A percentile compares a stretch with the other conserved stretches of the same genome.
phyloP scores from a whole-genome alignment of 2,888 invertebrate species.

The Orthosia gothica region DNA sequence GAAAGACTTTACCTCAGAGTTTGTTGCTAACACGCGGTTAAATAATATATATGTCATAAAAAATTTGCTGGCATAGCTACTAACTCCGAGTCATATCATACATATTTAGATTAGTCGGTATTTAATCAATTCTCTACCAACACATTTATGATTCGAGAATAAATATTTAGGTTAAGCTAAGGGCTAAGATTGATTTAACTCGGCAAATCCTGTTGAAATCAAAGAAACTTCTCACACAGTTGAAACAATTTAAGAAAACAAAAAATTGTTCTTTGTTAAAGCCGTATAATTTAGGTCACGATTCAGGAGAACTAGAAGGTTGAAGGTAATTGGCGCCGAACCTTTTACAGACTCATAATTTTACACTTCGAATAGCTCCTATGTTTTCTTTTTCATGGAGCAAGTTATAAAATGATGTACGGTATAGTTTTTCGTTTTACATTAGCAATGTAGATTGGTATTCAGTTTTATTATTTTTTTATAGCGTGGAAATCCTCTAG shows the following conservation, averaged over 20 bases:
- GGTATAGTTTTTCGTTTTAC: neutral
- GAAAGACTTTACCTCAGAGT: no score
- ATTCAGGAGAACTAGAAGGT: constrained; percentile 60
- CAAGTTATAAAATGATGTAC: constrained; percentile 45
- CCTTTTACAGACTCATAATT: constrained; percentile 70
- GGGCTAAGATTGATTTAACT: neutral
- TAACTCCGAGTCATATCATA: no score
- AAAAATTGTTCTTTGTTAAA: neutral
- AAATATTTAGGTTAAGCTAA: no score
- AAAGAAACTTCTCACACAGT: neutral
- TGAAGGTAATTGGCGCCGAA: constrained; percentile 69
- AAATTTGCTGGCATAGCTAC: no score
- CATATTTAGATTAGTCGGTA: neutral
- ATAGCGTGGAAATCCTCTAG: constrained; percentile 3
- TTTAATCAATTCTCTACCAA: constrained; percentile 15
- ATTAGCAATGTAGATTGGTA: constrained; percentile 4
- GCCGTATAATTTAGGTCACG: constrained; percentile 52
- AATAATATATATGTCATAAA: no score
- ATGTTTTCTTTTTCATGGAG: constrained; percentile 42
- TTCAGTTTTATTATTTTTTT: constrained; percentile 28
- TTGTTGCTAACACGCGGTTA: no score
- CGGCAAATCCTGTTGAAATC: neutral
- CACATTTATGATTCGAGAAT: neutral
- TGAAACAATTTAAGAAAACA: neutral
- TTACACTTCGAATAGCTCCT: constrained; percentile 60